Base-by-base conservation (phyloP, 2,888 invertebrate genomes). In the Habroteleia sp. region DNA sequence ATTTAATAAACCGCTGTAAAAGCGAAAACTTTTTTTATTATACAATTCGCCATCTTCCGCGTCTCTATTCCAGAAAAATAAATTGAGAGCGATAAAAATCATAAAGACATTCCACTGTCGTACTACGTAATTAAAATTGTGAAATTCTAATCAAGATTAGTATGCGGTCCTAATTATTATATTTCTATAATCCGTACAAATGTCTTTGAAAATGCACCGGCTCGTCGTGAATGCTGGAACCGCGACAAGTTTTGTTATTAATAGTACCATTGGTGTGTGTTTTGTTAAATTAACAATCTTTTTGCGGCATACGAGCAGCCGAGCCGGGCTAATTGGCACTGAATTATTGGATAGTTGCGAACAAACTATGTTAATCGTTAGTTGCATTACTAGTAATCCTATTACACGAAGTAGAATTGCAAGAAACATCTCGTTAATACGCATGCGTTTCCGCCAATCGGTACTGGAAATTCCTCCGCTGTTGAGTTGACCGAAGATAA, bases 221-320 rank as follows among this genome's bases (percentile, higher is more conserved):
- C 39, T 39, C 31, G 7, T 2, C 39, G n/a, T 6, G 5, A 13
- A 8, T 52, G 5, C 17, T 20, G 42, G n/a, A 52, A 27, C 16
- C 35, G n/a, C 8, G 31, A 31, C 39, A 48, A 46, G 46, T 39
- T 29, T 20, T 29, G 35, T 56, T 66, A 48, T 56, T 37, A 56
- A 66, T 66, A 46, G 46, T 13, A 35, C 48, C 62, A 50, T 31
- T 31, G 48, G 31, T 20, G 7, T 6, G 31, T 58, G 58, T 69
- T 69, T 69, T 60, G 58, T 69, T 60, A 20, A 60, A 50, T 50
- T 33, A 60, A 50, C 68, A 69, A 60, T 60, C 68, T 69, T 69
- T 69, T 69, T 68, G 66, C 29, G 56, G 41, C 5, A 11, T 44
- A 25, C 27, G 16, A 33, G 42, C 14, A 14, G 10, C 37, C 31